Conservation (phyloP, 2,888 invertebrate genomes). For the Autographa gamma region DNA sequence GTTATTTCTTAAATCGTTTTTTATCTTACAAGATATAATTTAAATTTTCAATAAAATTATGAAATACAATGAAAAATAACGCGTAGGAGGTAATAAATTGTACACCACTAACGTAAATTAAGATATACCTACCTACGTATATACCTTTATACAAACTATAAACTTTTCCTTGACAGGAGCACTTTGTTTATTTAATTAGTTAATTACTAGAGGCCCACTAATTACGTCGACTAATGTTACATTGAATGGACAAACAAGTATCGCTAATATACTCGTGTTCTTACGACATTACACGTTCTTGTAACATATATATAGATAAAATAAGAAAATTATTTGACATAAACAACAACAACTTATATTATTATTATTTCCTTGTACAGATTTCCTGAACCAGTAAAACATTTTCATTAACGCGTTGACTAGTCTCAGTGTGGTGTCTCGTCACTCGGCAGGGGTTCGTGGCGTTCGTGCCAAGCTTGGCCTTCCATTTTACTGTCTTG, state of each 20-base stretch:
- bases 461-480: background rate
- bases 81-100: background rate
- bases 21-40: too few species aligned
- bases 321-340: background rate
- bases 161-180: background rate
- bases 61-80: background rate
- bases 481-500: background rate
- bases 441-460: background rate
- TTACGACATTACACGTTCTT: background rate
- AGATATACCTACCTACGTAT: background rate
- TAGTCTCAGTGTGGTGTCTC: background rate
- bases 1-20: too few species aligned
- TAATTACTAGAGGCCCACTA: background rate
- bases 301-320: background rate
- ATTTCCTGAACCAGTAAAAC: background rate
- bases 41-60: background rate
- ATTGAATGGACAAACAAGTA: background rate
- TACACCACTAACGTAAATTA: background rate
- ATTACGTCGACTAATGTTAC: conserved; percentile 8
- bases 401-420: background rate
- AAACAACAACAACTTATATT: background rate
- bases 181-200: conserved; percentile 5
- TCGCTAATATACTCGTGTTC: background rate
- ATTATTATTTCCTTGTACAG: background rate
- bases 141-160: background rate